Evolutionary conservation across 2,888 invertebrate species (phyloP), one percentile per base, ranked within the genome.

Genomic region (Bhutanitis thaidina): DNA sequence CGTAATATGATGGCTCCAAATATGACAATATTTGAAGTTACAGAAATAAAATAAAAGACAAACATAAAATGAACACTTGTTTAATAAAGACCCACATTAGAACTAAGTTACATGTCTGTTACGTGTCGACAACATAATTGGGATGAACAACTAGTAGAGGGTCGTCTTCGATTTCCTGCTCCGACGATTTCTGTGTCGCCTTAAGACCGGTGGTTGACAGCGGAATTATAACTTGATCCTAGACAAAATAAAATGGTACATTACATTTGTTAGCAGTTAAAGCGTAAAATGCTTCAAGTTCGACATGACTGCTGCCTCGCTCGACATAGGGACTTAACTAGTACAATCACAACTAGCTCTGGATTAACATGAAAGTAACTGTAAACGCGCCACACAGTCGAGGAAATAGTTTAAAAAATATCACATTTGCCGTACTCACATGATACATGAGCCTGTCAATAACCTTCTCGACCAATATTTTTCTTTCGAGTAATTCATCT

Each of bases 111-210:
- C n/a, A n/a, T n/a, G n/a, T 12, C 53, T 55, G 50, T 62, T 71
- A 85, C 30, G 87, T 77, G 59, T 97, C 96, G 39, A 97, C 91
- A 40, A 96, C 93, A 76, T 98, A 99, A 86, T 98, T 98, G 0
- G 99, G 99, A 91, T 99, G 98, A 0, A 98, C 98, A 12, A 98
- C 96, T 4, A 99, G 82, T 36, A 96, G 77, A 0, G 97, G 97
- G 80, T 98, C 96, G 29, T 94, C 93, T 52, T 93, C 93, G 0
- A 92, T 89, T 54, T 92, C 91, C 52, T 92, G 92, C 0, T 88
- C 86, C 0, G 89, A 75, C n/a, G 90, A 84, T 14, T 84, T 89
- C 64, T 86, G 90, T 7, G 90, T 67, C 30, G 89, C 80, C 51
- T 90, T 81, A 63, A 92, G 81, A 46, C 90, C 83, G 55, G 91